A percentile compares a stretch with the other conserved stretches of the same genome.
These are phyloP conservation scores for Ammodytes marinus DNA, from an alignment of 2,113 vertebrate genomes.

Conservation along the genomic window DNA sequence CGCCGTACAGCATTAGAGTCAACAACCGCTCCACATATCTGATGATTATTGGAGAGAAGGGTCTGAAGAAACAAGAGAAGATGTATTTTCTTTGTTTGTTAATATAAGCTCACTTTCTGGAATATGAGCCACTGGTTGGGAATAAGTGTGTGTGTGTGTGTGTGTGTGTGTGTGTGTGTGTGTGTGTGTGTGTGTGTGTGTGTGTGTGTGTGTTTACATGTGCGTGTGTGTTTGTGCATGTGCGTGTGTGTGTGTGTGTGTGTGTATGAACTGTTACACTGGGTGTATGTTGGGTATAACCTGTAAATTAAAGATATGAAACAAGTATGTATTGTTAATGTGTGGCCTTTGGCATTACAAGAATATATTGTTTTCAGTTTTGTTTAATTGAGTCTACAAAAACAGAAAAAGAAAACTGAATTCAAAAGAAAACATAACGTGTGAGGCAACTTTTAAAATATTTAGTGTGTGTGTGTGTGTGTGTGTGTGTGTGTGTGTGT, in stretches of 20 bases:
- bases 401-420: background rate
- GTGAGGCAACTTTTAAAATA: background rate
- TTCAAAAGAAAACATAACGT: background rate
- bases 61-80: conserved; percentile 48
- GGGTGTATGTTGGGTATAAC: no score
- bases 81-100: conserved; percentile 48
- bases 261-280: background rate
- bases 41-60: conserved; percentile 54
- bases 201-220: background rate
- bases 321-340: no score
- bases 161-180: conserved; percentile 7
- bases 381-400: background rate
- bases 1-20: conserved; percentile 58
- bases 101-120: conserved; percentile 49
- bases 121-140: conserved; percentile 44
- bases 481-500: conserved; percentile 14
- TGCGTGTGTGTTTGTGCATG: no score
- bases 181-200: background rate
- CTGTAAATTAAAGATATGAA: background rate
- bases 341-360: no score
- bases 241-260: conserved; percentile 6
- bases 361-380: no score
- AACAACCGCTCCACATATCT: conserved; percentile 67
- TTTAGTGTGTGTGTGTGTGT: conserved; percentile 1
- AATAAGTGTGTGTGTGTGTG: conserved; percentile 14